Conservation (phyloP, 2,888 invertebrate species). For the Eilema caniola region DNA sequence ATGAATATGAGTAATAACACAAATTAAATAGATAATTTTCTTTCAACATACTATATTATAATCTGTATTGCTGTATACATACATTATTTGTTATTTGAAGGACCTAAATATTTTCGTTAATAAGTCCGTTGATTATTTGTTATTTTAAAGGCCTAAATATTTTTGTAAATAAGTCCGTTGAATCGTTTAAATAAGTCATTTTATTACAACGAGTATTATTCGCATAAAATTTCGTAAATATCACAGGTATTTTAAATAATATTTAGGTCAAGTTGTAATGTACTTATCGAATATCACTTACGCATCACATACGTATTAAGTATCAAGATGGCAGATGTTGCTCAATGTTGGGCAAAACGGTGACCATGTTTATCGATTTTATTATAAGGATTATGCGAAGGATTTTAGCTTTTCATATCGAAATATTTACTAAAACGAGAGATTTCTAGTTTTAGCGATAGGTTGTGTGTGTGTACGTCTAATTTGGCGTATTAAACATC, state of each 20-base stretch:
- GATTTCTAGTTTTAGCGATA: not conserved
- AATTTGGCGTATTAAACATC: not conserved
- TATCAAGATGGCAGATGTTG: conserved; percentile 8
- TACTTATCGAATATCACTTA: conserved; percentile 9
- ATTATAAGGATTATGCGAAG: not conserved
- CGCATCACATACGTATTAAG: no score
- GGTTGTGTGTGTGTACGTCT: no score
- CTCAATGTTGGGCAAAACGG: conserved; percentile 10
- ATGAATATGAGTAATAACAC: no score
- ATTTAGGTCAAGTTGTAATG: conserved; percentile 20
- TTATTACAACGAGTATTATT: not conserved
- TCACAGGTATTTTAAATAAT: not conserved
- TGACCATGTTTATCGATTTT: conserved; percentile 1
- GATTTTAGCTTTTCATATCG: not conserved
- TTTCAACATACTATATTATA: no score
- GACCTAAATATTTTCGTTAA: no score
- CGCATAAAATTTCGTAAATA: not conserved
- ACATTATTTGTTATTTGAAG: no score
- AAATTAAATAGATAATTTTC: no score
- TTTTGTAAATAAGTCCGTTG: not conserved
- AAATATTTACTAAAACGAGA: not conserved
- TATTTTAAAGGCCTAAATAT: not conserved
- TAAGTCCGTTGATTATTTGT: no score
- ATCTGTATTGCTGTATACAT: no score
- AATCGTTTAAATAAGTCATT: not conserved